A percentile compares a stretch with the other conserved stretches of the same genome.
Conservation (phyloP, 1,140 invertebrate genomes). For the Aphelinus certus region DNA sequence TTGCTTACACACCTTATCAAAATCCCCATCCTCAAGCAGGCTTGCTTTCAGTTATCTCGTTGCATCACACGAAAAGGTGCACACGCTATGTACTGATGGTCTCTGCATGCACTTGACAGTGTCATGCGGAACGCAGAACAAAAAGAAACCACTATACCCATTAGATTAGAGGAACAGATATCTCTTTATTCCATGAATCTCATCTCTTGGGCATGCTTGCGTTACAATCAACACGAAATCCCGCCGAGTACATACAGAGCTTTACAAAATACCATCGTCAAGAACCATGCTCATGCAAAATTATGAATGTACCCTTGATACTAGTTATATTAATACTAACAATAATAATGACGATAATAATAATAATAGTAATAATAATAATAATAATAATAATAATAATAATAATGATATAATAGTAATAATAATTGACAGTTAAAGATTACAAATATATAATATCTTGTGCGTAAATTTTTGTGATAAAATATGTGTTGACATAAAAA, state of each 20-base stretch:
- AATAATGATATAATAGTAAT: no score
- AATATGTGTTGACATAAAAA: conserved; percentile 13
- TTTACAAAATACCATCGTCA: conserved; percentile 34
- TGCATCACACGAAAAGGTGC: conserved; percentile 16
- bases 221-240: conserved; percentile 56
- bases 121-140: conserved; percentile 55
- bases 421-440: no score
- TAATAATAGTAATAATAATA: conserved; percentile 11
- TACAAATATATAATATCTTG: background rate
- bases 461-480: conserved; percentile 6
- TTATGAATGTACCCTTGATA: conserved; percentile 25
- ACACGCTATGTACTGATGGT: conserved; percentile 16
- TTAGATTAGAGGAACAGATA: conserved; percentile 56
- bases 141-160: conserved; percentile 58
- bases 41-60: conserved; percentile 17
- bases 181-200: conserved; percentile 56
- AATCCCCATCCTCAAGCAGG: conserved; percentile 15
- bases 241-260: conserved; percentile 27
- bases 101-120: conserved; percentile 32
- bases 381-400: conserved; percentile 2
- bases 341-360: conserved; percentile 27
- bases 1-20: conserved; percentile 11
- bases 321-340: conserved; percentile 14
- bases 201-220: conserved; percentile 52
- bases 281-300: conserved; percentile 34